These are phyloP conservation scores for Perca schrenkii DNA, from an alignment of 2,113 vertebrate species.

Conservation along the genomic window DNA sequence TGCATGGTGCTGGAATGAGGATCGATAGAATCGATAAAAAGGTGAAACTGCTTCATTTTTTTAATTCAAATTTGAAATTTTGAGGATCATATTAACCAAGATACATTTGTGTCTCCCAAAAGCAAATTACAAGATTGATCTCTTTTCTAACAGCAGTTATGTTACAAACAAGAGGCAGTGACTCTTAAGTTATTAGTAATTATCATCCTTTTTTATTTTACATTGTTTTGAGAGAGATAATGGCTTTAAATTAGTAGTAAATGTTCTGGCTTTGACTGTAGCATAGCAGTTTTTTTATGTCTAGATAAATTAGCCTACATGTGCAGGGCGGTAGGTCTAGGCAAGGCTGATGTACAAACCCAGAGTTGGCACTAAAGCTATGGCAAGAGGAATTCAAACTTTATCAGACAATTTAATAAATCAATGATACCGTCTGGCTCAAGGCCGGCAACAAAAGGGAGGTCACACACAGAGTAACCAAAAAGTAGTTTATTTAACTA, in stretches of 20 bases:
- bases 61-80: neutral
- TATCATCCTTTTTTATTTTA: neutral
- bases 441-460: too few relatives aligned
- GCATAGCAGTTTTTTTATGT: neutral
- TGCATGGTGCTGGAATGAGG: neutral
- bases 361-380: neutral
- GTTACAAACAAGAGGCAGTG: neutral
- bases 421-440: too few relatives aligned
- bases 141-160: neutral
- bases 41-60: too few relatives aligned
- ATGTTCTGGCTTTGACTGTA: too few relatives aligned
- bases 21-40: neutral
- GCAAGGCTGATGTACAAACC: neutral
- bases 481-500: too few relatives aligned
- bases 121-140: neutral
- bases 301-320: neutral
- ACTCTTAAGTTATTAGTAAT: neutral
- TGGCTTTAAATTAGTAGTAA: neutral
- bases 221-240: neutral
- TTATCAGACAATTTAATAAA: neutral
- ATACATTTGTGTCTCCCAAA: neutral
- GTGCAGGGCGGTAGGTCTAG: neutral
- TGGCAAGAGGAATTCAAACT: neutral
- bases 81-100: neutral
- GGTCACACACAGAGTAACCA: too few relatives aligned